Percentiles rank a stretch among this genome's conserved stretches.
phyloP scores from a whole-genome alignment of 1,140 invertebrate genomes.

The Diplogasteroides magnus region DNA sequence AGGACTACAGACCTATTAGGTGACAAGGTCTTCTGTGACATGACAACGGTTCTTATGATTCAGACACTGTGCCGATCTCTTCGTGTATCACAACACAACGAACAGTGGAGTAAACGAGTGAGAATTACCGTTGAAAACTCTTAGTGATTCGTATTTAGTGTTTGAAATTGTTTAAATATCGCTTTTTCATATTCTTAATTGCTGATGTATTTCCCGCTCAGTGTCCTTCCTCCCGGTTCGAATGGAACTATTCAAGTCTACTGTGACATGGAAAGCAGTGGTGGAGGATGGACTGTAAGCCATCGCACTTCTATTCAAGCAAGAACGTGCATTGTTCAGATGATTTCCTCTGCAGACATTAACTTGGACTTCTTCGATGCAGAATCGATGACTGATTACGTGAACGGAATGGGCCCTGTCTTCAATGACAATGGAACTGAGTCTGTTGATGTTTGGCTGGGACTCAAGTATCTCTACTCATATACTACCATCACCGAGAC shows the following conservation, averaged over 20 bases:
- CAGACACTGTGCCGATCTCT: conserved; percentile 31
- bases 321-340: too few relatives aligned
- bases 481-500: conserved; percentile 20
- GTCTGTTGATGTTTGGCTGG: conserved; percentile 18
- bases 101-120: conserved; percentile 14
- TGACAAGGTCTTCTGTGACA: too few relatives aligned
- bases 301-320: too few relatives aligned
- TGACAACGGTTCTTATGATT: too few relatives aligned
- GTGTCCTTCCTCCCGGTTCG: too few relatives aligned
- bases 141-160: too few relatives aligned
- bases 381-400: conserved; percentile 12
- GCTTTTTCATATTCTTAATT: too few relatives aligned
- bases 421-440: too few relatives aligned
- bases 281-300: conserved; percentile 55
- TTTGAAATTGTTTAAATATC: too few relatives aligned
- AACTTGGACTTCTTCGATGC: background rate
- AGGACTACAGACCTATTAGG: conserved; percentile 25
- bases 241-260: conserved; percentile 36
- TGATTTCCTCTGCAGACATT: background rate
- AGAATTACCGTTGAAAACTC: too few relatives aligned
- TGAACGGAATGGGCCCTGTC: conserved; percentile 26
- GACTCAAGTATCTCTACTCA: conserved; percentile 19
- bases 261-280: conserved; percentile 47
- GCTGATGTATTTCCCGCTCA: too few relatives aligned
- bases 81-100: conserved; percentile 19